Evolutionary conservation across 2,797 vertebrate species (phyloP).

Genomic region (Gobio occitaniae): DNA sequence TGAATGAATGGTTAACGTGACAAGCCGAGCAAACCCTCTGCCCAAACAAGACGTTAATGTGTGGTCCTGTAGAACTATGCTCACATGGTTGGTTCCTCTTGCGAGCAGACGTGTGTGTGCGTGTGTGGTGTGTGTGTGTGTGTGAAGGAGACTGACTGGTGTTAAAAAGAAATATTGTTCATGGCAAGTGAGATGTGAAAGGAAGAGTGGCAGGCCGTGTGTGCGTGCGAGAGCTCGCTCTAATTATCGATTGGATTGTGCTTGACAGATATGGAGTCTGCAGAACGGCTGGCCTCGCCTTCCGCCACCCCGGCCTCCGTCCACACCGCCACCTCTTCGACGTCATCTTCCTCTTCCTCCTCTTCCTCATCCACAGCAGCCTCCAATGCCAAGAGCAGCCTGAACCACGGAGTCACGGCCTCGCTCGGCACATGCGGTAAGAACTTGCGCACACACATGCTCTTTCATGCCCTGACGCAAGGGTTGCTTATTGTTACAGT

Average conservation of each 20-base stretch:
- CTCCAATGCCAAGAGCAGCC: constrained; percentile 87
- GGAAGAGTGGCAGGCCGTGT: constrained; percentile 76
- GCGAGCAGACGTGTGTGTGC: constrained; percentile 35
- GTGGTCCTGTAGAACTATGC: constrained; percentile 56
- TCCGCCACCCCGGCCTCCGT: constrained; percentile 87
- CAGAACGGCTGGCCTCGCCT: constrained; percentile 82
- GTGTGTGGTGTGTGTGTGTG: constrained; percentile 26
- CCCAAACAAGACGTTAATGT: constrained; percentile 57
- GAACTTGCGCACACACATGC: constrained; percentile 54
- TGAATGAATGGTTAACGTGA: constrained; percentile 56
- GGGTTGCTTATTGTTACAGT: constrained; percentile 50
- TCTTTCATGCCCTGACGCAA: constrained; percentile 51
- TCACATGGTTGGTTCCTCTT: constrained; percentile 46
- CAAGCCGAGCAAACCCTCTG: constrained; percentile 46
- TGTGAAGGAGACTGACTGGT: constrained; percentile 69
- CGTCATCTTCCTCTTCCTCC: constrained; percentile 70
- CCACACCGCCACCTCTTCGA: constrained; percentile 83
- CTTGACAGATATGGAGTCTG: constrained; percentile 87
- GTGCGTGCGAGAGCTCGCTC: constrained; percentile 60
- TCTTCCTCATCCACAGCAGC: constrained; percentile 81
- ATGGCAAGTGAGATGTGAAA: constrained; percentile 84
- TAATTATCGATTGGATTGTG: constrained; percentile 65
- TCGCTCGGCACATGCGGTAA: constrained; percentile 89
- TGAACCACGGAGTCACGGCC: constrained; percentile 83
- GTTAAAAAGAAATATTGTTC: constrained; percentile 86